Base-by-base conservation (phyloP, 2,888 invertebrate species). In the Nomada ferruginata region DNA sequence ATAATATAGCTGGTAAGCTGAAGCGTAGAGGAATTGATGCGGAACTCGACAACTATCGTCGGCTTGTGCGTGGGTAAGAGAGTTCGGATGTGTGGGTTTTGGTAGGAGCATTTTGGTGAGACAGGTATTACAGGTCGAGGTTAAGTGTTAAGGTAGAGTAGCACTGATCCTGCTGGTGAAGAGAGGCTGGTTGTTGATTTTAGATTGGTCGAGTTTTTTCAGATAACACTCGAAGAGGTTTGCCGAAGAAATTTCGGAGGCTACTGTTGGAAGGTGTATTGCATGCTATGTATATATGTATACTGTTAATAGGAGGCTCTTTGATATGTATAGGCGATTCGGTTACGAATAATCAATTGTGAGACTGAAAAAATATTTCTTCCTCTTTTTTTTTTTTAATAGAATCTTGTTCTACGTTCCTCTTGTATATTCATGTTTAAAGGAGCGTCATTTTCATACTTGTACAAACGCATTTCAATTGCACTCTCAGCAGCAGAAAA, bases 211-310 rank as follows among this genome's bases (percentile, higher is more conserved):
- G 20, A 26, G 42, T 61, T 42, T 61, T 61, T 20, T 20, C 20
- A 20, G 20, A 20, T 44, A 44, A 61, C 61, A 61, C 42, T 61
- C 20, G 44, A 44, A 1, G 13, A 61, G 61, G 42, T 44, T 44
- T 44, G 18, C 15, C n/a, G 44, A 23, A 26, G 42, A 44, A 60
- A 36, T 42, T 60, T 66, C n/a, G 36, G 29, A 66, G 53, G 66
- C 66, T 60, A 60, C 60, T n/a, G 36, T 3, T 42, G 2, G 60
- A 1, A 60, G 18, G 2, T 36, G n/a, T 9, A 60, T 42, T 36
- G 7, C 36, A 36, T 5, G 36, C 7, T 29, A 15, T 55, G 50
- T 18, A 50, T 50, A 13, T 4, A 13, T 50, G 15, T 5, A 36
- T 7, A 36, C 18, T 18, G 18, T 50, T 50, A 18, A 18, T 5